Conservation (phyloP, 2,888 invertebrate genomes). For the Amphipoea oculea region DNA sequence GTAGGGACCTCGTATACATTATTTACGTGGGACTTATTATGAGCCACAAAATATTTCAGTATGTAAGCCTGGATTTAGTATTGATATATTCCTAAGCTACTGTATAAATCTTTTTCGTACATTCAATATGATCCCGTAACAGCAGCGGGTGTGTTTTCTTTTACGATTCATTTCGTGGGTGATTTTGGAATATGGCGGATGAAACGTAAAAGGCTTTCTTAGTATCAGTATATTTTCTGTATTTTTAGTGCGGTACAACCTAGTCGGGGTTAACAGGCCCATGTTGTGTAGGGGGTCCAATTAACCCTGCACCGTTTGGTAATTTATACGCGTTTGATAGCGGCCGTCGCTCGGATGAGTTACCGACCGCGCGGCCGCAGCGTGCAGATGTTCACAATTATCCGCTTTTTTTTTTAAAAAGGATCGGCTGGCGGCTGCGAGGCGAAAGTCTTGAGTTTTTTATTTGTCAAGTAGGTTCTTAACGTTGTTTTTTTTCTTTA, state of each 20-base stretch:
- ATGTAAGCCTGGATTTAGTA: conserved; percentile 42
- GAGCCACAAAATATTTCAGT: conserved; percentile 48
- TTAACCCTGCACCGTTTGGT: conserved; percentile 68
- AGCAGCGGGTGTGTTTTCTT: conserved; percentile 43
- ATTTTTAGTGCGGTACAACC: conserved; percentile 22
- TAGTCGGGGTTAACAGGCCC: conserved; percentile 26
- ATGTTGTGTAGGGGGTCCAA: conserved; percentile 46
- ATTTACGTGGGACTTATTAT: conserved; percentile 46
- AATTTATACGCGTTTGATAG: conserved; percentile 76
- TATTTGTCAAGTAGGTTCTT: conserved; percentile 66
- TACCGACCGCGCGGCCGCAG: conserved; percentile 67
- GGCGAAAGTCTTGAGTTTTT: conserved; percentile 71
- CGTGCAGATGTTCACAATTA: conserved; percentile 86
- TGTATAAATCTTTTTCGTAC: conserved; percentile 56
- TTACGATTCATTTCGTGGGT: conserved; percentile 58
- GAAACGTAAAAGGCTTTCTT: conserved; percentile 35
- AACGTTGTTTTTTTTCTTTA: conserved; percentile 36
- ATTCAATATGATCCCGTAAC: conserved; percentile 52
- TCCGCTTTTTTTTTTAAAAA: conserved; percentile 70
- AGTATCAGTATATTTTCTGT: conserved; percentile 22
- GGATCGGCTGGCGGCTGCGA: conserved; percentile 69
- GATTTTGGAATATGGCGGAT: conserved; percentile 41
- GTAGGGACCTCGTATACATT: background rate
- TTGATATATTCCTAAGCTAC: conserved; percentile 53
- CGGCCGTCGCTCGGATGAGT: conserved; percentile 70